These are phyloP conservation scores for Ageneiosus marmoratus DNA, from an alignment of 2,113 vertebrate genomes.

Conservation along the genomic window DNA sequence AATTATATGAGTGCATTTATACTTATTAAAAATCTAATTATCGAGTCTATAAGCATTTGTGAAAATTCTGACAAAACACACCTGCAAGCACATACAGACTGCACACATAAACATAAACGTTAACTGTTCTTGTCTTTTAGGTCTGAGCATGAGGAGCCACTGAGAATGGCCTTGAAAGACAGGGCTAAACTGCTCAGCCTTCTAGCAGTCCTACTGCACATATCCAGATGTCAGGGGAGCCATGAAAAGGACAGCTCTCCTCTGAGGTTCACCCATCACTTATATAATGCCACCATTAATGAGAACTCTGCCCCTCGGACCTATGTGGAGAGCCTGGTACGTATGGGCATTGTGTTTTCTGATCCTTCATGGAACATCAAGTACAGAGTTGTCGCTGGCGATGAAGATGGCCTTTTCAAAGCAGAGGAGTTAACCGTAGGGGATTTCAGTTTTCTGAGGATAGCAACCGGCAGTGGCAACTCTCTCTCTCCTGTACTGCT, in stretches of 20 bases:
- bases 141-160: conserved; percentile 48
- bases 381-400: conserved; percentile 83
- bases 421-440: conserved; percentile 81
- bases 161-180: conserved; percentile 65
- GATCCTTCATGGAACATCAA: conserved; percentile 78
- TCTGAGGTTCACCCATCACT: conserved; percentile 83
- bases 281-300: conserved; percentile 90
- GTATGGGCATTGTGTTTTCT: conserved; percentile 85
- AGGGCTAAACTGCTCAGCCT: conserved; percentile 56
- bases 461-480: conserved; percentile 85
- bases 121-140: conserved; percentile 45
- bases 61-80: not conserved
- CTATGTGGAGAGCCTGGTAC: conserved; percentile 79
- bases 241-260: conserved; percentile 72
- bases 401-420: conserved; percentile 82
- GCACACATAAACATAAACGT: not conserved
- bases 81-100: not conserved
- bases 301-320: conserved; percentile 93
- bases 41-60: not conserved
- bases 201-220: conserved; percentile 65
- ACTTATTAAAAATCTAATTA: not conserved
- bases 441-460: conserved; percentile 91
- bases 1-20: not conserved
- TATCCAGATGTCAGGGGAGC: conserved; percentile 60
- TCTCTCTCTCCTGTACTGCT: conserved; percentile 74